Percentiles rank a stretch among this genome's conserved stretches.
phyloP scores from a whole-genome alignment of 2,888 invertebrate genomes.

The Lingula anatina region DNA sequence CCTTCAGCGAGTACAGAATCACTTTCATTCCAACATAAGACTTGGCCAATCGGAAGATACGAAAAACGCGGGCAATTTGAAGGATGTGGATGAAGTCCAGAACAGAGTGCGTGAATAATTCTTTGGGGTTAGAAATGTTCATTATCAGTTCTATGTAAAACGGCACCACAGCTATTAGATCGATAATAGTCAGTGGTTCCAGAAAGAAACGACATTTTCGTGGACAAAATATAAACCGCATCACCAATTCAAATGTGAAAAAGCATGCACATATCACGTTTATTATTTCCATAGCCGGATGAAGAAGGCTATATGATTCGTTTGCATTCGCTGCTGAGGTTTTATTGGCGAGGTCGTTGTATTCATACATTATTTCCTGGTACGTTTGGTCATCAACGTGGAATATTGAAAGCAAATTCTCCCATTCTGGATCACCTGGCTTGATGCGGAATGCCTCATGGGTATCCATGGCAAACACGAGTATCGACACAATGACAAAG shows the following conservation, averaged over 20 bases:
- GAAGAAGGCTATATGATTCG: conserved; percentile 18
- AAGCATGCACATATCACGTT: conserved; percentile 39
- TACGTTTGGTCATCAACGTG: no score
- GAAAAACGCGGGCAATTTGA: conserved; percentile 39
- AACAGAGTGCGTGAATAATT: conserved; percentile 27
- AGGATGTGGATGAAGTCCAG: conserved; percentile 42
- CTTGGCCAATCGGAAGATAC: conserved; percentile 41
- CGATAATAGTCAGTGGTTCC: conserved; percentile 40
- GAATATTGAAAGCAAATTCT: no score
- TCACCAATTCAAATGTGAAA: conserved; percentile 43
- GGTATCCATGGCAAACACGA: conserved; percentile 43
- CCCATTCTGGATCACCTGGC: conserved; percentile 9
- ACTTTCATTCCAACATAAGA: conserved; percentile 47
- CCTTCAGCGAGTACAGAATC: conserved; percentile 43
- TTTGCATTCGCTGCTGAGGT: no score
- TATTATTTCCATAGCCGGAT: conserved; percentile 34
- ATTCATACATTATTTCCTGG: no score
- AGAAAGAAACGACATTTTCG: conserved; percentile 35
- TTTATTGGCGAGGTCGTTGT: no score
- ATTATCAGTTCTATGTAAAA: conserved; percentile 40
- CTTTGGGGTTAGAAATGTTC: conserved; percentile 24
- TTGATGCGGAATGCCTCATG: conserved; percentile 31
- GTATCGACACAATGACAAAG: conserved; percentile 41
- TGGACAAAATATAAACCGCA: conserved; percentile 38
- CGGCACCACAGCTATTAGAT: conserved; percentile 40